Evolutionary conservation across 2,113 vertebrate species (phyloP).

Genomic region (Erythrolamprus reginae): DNA sequence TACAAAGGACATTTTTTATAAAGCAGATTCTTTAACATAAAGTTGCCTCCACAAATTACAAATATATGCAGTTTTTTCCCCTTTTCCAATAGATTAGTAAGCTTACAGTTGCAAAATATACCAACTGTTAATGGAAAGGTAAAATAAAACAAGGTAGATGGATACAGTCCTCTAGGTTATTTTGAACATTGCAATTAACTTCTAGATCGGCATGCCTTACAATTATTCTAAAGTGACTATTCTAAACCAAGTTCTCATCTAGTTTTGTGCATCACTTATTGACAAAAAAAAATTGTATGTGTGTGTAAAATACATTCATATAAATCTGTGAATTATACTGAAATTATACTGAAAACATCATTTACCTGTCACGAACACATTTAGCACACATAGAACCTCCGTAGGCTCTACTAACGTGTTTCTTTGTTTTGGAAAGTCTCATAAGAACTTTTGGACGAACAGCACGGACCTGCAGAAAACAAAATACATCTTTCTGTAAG

Average conservation of each 20-base stretch:
- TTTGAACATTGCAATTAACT: neutral
- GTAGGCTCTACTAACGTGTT: slow-evolving; percentile 95
- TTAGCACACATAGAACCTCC: slow-evolving; percentile 99
- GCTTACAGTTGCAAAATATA: neutral
- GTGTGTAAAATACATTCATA: neutral
- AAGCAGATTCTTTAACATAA: neutral
- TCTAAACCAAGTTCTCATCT: neutral
- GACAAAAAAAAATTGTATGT: neutral
- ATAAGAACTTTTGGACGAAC: slow-evolving; percentile 96
- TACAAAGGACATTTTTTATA: neutral
- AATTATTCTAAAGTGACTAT: neutral
- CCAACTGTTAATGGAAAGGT: neutral
- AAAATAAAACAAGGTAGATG: neutral
- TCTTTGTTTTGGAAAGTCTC: slow-evolving; percentile 97
- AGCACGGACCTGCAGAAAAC: slow-evolving; percentile 79
- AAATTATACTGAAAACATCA: neutral
- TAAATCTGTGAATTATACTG: neutral
- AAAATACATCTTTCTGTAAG: neutral
- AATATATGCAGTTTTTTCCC: neutral
- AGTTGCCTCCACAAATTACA: neutral
- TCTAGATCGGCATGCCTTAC: neutral
- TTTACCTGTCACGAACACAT: slow-evolving; percentile 96
- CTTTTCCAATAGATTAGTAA: neutral
- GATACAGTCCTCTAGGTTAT: neutral
- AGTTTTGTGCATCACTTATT: neutral